Conservation (phyloP, 1,140 invertebrate genomes). For the Pachyrhynchus sulphureomaculatus region DNA sequence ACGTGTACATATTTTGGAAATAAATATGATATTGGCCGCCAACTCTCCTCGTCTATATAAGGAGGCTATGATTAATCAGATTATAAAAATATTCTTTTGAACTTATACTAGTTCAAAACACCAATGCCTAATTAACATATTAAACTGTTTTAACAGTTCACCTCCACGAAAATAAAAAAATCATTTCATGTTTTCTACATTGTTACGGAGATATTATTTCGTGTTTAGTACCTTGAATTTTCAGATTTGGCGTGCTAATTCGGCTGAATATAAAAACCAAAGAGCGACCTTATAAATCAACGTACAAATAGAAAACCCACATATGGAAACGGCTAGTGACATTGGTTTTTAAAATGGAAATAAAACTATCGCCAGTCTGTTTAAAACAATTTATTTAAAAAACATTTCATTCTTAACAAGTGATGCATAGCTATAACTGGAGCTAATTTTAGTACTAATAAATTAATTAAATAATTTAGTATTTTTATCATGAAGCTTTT, state of each 20-base stretch:
- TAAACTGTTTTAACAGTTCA: background rate
- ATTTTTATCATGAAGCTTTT: too few relatives aligned
- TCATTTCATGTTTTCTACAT: background rate
- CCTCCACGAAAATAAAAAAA: background rate
- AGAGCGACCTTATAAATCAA: conserved; percentile 19
- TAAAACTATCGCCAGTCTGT: conserved; percentile 17
- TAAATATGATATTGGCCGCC: conserved; percentile 25
- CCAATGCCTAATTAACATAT: conserved; percentile 9
- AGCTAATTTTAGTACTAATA: too few relatives aligned
- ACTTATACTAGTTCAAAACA: conserved; percentile 9
- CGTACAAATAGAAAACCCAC: conserved; percentile 21
- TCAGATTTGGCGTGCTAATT: conserved; percentile 5
- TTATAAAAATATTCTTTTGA: conserved; percentile 18
- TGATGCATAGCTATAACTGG: background rate
- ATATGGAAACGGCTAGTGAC: conserved; percentile 20
- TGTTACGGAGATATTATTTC: background rate
- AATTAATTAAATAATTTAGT: too few relatives aligned
- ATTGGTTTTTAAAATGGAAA: conserved; percentile 34
- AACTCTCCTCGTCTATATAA: conserved; percentile 22
- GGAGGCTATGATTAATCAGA: conserved; percentile 22
- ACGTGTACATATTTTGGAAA: conserved; percentile 25
- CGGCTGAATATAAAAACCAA: conserved; percentile 1
- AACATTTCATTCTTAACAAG: conserved; percentile 11
- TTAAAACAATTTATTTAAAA: conserved; percentile 23
- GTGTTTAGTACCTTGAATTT: conserved; percentile 13